Conservation (phyloP, 2,113 vertebrate species). For the Mellivora capensis region DNA sequence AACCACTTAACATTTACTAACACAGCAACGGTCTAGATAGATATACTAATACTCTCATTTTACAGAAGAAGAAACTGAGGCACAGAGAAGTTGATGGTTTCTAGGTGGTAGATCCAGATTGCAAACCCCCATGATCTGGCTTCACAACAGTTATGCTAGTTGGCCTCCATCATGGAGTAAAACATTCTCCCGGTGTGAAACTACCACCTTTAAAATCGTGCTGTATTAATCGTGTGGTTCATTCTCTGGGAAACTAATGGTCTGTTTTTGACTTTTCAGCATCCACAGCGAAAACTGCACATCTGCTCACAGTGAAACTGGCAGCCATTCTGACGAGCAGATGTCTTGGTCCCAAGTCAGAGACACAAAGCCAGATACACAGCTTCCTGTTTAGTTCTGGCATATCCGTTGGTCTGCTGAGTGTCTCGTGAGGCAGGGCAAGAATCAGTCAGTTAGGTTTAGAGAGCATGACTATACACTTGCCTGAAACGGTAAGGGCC, state of each 20-base stretch:
- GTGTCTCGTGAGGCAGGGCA: neutral
- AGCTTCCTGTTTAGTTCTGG: neutral
- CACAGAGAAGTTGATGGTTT: neutral
- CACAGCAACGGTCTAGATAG: neutral
- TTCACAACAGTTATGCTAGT: neutral
- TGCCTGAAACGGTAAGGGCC: neutral
- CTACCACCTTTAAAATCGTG: neutral
- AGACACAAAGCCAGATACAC: neutral
- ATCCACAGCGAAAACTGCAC: neutral
- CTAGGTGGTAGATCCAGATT: neutral
- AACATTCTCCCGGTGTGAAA: neutral
- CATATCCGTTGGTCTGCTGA: neutral
- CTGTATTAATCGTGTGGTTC: neutral
- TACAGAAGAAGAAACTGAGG: neutral
- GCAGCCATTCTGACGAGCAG: neutral
- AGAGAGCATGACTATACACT: neutral
- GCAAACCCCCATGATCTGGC: neutral
- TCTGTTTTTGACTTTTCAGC: slow-evolving; percentile 3
- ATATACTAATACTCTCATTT: neutral
- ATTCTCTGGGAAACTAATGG: neutral
- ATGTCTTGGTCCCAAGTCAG: slow-evolving; percentile 24
- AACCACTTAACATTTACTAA: neutral
- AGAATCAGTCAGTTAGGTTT: neutral
- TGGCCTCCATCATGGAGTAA: neutral
- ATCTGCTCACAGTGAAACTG: neutral